Conservation (phyloP, 2,113 vertebrate species). For the Columba janthina region DNA sequence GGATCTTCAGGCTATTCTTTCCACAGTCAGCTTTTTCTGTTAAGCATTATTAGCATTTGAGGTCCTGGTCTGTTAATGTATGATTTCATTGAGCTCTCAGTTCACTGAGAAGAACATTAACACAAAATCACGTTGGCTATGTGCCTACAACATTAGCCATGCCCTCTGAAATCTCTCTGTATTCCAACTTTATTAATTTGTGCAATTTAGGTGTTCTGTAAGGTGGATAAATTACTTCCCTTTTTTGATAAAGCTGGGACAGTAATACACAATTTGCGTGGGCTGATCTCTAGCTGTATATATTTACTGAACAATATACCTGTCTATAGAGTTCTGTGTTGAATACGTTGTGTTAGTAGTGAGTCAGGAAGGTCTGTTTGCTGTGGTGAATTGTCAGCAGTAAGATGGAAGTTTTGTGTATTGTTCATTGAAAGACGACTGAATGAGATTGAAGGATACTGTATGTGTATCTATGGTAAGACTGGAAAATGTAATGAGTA, state of each 20-base stretch:
- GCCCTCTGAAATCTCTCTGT: background rate
- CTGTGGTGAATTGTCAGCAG: background rate
- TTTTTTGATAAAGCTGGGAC: background rate
- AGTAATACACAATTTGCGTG: background rate
- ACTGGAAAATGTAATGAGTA: background rate
- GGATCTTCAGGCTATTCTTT: background rate
- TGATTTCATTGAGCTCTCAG: background rate
- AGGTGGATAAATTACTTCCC: background rate
- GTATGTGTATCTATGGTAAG: background rate
- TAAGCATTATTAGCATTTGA: background rate
- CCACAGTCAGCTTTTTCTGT: background rate
- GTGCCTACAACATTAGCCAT: background rate
- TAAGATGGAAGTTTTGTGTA: background rate
- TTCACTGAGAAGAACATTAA: background rate
- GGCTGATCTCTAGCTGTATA: accelerated
- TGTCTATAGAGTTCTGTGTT: background rate
- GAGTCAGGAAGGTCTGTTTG: background rate
- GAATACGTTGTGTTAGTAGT: background rate
- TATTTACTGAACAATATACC: background rate
- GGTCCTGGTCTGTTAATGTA: background rate
- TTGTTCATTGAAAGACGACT: background rate
- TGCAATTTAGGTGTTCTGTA: background rate
- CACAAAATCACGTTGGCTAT: background rate
- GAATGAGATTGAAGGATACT: background rate
- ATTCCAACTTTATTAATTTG: accelerated